Evolutionary conservation across 2,888 invertebrate species (phyloP), one percentile per base, ranked within the genome.

Genomic region (Halocaridina rubra): DNA sequence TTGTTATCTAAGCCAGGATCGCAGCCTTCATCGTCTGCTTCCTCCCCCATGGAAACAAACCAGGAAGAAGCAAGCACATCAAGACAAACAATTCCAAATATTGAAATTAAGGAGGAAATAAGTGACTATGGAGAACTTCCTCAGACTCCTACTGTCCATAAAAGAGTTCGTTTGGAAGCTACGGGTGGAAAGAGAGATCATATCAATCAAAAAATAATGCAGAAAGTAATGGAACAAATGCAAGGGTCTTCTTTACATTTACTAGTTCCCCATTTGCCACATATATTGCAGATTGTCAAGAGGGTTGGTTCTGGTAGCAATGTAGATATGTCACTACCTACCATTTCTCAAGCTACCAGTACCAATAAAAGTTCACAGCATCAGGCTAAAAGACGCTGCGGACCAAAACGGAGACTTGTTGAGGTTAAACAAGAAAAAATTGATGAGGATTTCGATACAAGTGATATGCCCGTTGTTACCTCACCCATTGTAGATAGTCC

Each of bases 211-310:
- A 72, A 74, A 61, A 79, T 84, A 30, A 59, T 84, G 84, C 74
- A 84, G 22, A 84, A 84, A 59, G 76, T 84, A 24, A 84, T 80
- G 79, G 84, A 84, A 29, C 81, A 81, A 67, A 67, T 84, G 84
- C 64, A 75, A n/a, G 67, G 46, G 19, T 84, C 84, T 29, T 74
- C 71, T 33, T 29, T 81, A n/a, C 74, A 84, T 53, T 19, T 80
- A 19, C 79, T 64, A 4, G 75, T 74, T 29, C 84, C 84, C 1
- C 67, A 72, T 13, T 57, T 84, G 24, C 84, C 84, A 7, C 75
- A 79, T 24, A 80, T 84, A 27, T 67, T 80, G 2, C 84, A 84
- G 67, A 84, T 84, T 22, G 79, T 84, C 24, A 79, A 84, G 30
- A 79, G 80, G 64, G 59, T 84, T 29, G 80, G 80, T n/a, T 64